Evolutionary conservation across 1,140 invertebrate genomes (phyloP).

Genomic region (Eubasilissa regina): DNA sequence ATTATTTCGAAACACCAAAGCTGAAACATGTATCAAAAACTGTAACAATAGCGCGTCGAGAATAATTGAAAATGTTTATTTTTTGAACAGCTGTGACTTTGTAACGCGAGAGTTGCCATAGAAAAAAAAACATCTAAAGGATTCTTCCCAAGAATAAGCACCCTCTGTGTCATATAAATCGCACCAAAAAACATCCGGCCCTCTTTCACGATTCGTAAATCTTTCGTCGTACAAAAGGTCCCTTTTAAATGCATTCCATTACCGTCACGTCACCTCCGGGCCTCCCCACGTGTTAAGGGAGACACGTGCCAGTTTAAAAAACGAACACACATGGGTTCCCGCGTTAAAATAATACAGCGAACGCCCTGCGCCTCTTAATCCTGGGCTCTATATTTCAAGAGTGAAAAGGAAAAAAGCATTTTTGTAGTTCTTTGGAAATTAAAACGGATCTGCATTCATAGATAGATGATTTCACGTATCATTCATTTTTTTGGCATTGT

Average conservation of each 20-base stretch:
- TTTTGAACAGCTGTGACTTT: slow-evolving; percentile 33
- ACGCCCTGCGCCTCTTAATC: too few species aligned
- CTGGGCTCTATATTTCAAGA: too few species aligned
- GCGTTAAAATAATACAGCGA: slow-evolving; percentile 11
- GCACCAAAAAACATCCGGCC: slow-evolving; percentile 31
- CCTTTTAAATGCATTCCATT: slow-evolving; percentile 52
- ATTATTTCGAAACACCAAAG: too few species aligned
- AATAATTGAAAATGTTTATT: background rate
- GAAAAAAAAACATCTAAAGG: background rate
- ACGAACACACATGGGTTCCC: background rate
- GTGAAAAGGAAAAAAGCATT: too few species aligned
- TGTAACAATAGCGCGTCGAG: background rate
- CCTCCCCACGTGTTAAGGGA: slow-evolving; percentile 8
- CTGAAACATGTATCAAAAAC: too few species aligned
- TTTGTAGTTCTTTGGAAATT: too few species aligned
- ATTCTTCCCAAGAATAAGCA: background rate
- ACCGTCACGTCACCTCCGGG: slow-evolving; percentile 20
- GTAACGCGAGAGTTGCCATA: background rate
- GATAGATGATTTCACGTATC: too few species aligned
- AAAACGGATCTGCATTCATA: too few species aligned
- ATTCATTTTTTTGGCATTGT: too few species aligned
- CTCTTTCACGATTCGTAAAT: slow-evolving; percentile 50
- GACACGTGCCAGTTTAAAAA: slow-evolving; percentile 31
- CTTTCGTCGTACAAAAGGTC: slow-evolving; percentile 52
- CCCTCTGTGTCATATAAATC: slow-evolving; percentile 45